Evolutionary conservation across 1,140 invertebrate species (phyloP).

Genomic region (Leptinotarsa defecta): DNA sequence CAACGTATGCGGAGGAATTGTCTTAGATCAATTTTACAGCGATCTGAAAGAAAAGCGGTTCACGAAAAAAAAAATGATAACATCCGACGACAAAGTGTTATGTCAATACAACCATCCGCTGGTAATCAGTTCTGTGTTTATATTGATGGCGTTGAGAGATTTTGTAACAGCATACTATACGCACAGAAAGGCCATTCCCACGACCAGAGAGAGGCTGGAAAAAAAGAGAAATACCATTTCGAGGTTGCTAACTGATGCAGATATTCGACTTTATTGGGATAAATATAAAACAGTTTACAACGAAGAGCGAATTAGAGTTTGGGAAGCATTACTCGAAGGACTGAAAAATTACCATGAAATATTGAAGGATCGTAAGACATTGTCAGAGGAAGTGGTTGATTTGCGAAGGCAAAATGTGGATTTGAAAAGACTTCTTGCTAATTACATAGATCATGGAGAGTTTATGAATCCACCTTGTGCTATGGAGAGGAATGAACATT

Average conservation of each 20-base stretch:
- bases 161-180: conserved; percentile 57
- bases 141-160: conserved; percentile 60
- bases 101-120: conserved; percentile 52
- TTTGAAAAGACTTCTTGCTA: conserved; percentile 44
- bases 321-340: conserved; percentile 61
- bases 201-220: conserved; percentile 35
- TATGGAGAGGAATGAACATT: conserved; percentile 14
- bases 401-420: conserved; percentile 48
- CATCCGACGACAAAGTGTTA: conserved; percentile 11
- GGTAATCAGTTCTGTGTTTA: conserved; percentile 61
- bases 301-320: conserved; percentile 58
- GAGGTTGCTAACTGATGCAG: conserved; percentile 56
- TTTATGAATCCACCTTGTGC: conserved; percentile 31
- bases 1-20: conserved; percentile 11
- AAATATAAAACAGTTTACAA: conserved; percentile 57
- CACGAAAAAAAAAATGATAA: conserved; percentile 14
- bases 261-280: conserved; percentile 61
- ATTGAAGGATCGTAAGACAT: conserved; percentile 48
- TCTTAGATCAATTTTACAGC: not conserved
- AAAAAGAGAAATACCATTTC: conserved; percentile 56
- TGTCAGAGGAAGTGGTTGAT: conserved; percentile 47
- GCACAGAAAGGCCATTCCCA: conserved; percentile 44
- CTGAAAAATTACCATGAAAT: conserved; percentile 62
- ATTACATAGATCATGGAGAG: conserved; percentile 42
- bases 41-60: conserved; percentile 12